These are phyloP conservation scores for Myanophis thanlyinensis DNA, from an alignment of 2,113 vertebrate species.

Conservation along the genomic window DNA sequence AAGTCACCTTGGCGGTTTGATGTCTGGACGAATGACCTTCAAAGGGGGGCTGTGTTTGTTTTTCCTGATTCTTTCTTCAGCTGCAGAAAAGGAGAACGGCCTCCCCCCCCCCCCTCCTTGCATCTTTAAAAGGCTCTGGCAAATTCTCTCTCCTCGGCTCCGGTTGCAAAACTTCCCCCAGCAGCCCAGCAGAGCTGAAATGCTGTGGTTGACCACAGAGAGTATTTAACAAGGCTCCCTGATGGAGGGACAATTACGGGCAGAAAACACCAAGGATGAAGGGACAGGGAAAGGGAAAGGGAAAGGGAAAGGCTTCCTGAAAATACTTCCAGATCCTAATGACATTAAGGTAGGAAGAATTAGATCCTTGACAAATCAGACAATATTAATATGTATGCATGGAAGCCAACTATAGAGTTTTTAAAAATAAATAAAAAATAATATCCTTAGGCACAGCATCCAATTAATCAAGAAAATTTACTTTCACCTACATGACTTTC, in stretches of 20 bases:
- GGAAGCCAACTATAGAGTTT: neutral
- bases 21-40: neutral
- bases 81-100: accelerated
- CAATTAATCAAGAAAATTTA: neutral
- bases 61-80: neutral
- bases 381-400: neutral
- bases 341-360: neutral
- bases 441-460: too few relatives aligned
- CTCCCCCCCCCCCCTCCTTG: neutral
- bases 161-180: neutral
- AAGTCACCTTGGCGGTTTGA: neutral
- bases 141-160: neutral
- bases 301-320: neutral
- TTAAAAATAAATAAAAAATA: neutral
- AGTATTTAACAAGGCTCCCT: neutral
- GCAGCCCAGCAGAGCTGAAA: neutral
- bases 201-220: neutral
- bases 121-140: accelerated
- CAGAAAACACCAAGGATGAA: neutral
- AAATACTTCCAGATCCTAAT: slow-evolving; percentile 10
- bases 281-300: accelerated
- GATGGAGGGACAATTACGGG: neutral
- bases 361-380: neutral
- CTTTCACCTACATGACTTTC: neutral
- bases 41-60: neutral